These are phyloP conservation scores for Tamias sibiricus DNA, from an alignment of 2,113 vertebrate species.

Conservation along the genomic window DNA sequence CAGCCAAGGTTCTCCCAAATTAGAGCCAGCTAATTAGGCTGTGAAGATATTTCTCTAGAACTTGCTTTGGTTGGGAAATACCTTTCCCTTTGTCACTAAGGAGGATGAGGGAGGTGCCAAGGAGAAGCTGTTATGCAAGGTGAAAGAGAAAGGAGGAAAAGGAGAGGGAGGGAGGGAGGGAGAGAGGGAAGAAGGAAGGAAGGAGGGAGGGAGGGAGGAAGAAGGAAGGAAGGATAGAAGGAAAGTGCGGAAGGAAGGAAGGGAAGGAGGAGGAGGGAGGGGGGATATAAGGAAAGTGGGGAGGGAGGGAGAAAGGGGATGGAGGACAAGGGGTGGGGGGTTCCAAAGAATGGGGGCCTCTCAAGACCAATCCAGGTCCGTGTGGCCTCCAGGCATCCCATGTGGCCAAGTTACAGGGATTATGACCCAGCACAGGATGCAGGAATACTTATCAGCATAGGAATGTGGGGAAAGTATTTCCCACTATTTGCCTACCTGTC, in stretches of 20 bases:
- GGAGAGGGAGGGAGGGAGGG: accelerated
- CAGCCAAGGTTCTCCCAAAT: conserved; percentile 59
- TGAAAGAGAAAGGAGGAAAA: not conserved
- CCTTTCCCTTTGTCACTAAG: conserved; percentile 5
- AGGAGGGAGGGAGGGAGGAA: not conserved
- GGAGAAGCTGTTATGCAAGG: not conserved
- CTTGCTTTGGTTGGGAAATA: conserved; percentile 20
- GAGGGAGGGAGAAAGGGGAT: not conserved
- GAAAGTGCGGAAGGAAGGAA: not conserved
- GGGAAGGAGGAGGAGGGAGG: not conserved
- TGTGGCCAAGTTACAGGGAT: accelerated
- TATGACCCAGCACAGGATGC: not conserved
- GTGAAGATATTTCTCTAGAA: conserved; percentile 44
- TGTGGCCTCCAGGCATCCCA: not conserved
- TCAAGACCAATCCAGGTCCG: not conserved
- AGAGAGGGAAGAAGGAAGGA: too few relatives aligned
- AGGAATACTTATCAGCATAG: not conserved
- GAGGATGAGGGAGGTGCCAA: not conserved
- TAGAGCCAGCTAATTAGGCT: conserved; percentile 58
- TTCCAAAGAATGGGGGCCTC: not conserved
- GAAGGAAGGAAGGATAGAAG: too few relatives aligned
- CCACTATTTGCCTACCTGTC: not conserved
- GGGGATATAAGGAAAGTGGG: too few relatives aligned
- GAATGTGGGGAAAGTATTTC: not conserved
- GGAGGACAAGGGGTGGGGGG: not conserved